phyloP scores from a whole-genome alignment of 2,888 invertebrate genomes.

The Plagodis pulveraria region DNA sequence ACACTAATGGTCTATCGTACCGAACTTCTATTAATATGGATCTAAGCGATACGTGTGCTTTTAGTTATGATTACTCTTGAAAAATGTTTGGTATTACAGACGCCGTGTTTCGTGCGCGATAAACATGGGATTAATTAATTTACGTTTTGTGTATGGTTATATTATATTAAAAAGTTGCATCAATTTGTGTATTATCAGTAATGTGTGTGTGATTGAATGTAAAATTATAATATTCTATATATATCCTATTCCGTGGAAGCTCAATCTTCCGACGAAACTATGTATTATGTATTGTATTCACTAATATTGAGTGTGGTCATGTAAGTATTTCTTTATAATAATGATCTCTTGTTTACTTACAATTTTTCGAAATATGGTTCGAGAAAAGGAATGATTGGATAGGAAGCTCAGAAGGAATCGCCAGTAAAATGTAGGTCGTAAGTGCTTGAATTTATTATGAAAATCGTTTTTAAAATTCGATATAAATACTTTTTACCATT shows the following conservation, averaged over 20 bases:
- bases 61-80: constrained; percentile 11
- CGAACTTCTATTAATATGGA: constrained; percentile 9
- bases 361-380: constrained; percentile 78
- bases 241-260: constrained; percentile 54
- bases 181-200: constrained; percentile 39
- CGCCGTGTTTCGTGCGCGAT: constrained; percentile 14
- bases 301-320: constrained; percentile 73
- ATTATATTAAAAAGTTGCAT: constrained; percentile 11
- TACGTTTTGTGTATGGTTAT: constrained; percentile 25
- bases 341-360: constrained; percentile 81
- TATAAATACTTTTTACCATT: constrained; percentile 68
- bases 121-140: constrained; percentile 30
- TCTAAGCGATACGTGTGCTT: constrained; percentile 7
- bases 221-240: constrained; percentile 56
- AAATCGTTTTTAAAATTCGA: constrained; percentile 66
- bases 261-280: constrained; percentile 55
- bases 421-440: constrained; percentile 75
- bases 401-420: constrained; percentile 76
- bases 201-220: constrained; percentile 70
- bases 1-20: constrained; percentile 31
- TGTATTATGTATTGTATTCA: constrained; percentile 47
- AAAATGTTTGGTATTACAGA: constrained; percentile 17
- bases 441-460: constrained; percentile 75
- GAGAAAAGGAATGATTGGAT: constrained; percentile 46
- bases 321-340: constrained; percentile 59